phyloP scores from a whole-genome alignment of 1,140 invertebrate genomes.

The Bombus terrestris region DNA sequence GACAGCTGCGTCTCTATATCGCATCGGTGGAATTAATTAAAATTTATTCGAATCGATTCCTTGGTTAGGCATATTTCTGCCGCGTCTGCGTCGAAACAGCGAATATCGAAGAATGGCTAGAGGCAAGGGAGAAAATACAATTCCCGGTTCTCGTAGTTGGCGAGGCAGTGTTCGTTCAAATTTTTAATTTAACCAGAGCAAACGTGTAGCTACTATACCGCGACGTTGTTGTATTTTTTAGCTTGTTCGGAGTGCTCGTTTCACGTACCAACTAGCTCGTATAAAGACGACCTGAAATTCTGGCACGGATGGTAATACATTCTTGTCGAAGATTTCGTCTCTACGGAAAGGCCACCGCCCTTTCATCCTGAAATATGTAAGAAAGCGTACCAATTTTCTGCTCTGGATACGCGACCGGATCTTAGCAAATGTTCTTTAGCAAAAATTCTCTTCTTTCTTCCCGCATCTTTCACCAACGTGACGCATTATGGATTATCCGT shows the following conservation, averaged over 20 bases:
- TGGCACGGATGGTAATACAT: neutral
- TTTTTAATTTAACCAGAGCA: neutral
- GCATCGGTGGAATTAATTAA: conserved; percentile 8
- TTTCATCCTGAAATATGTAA: conserved; percentile 29
- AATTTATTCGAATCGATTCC: conserved; percentile 19
- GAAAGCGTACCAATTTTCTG: neutral
- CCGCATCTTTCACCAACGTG: neutral
- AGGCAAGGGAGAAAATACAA: neutral
- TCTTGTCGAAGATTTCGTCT: neutral
- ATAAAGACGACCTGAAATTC: neutral
- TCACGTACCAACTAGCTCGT: neutral
- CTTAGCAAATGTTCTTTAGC: neutral
- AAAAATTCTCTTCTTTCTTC: neutral
- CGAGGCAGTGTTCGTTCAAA: neutral
- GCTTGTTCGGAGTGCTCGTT: neutral
- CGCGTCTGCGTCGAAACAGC: neutral
- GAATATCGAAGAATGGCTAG: neutral
- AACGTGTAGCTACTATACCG: neutral
- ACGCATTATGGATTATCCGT: too few species aligned
- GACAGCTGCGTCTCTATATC: neutral
- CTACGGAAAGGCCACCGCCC: neutral
- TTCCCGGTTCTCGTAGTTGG: neutral
- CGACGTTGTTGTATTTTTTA: too few species aligned
- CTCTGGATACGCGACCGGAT: neutral
- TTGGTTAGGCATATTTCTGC: neutral